Evolutionary conservation across 2,888 invertebrate species (phyloP), one percentile per base, ranked within the genome.

Genomic region (Drosophila quinaria): DNA sequence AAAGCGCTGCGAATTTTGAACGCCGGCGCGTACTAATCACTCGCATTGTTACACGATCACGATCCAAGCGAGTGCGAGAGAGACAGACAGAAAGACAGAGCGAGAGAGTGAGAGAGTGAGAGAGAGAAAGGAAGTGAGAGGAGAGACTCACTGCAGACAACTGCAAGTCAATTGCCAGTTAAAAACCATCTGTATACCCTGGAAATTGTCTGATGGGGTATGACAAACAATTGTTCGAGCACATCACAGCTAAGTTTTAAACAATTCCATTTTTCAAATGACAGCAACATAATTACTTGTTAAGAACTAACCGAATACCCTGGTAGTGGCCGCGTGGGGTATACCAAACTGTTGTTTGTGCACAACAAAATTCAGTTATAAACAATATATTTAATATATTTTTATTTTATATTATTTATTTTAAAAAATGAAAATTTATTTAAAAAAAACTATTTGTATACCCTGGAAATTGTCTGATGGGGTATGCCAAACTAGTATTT

Each of bases 11-110:
- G 60, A 78, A 76, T 70, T 70, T 81, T 74, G 89, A 90, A 90
- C 87, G 87, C 90, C 87, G 89, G 87, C 87, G 90, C 89, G 87
- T 87, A 90, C 90, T 87, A 87, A 87, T 87, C 87, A 90, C 87
- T 90, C 77, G 90, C 87, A 90, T 90, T 87, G 87, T 86, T 87
- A 86, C 87, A 87, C 87, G 87, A 88, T 82, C 85, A 72, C 70
- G 76, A 51, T n/a, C 11, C 49, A 22, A 37, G 52, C 25, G 41
- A 60, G 17, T 33, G 47, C 22, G 15, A 56, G 10, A 22, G 5
- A 49, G 37, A 41, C 33, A 49, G 33, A 37, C 3, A 15, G 33
- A 41, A 52, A 15, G 11, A 46, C 47, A 4, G 9, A 37, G 22
- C 25, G 19, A 11, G 35, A 35, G 56, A 31, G 15, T 19, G 39